These are phyloP conservation scores for Dermochelys coriacea DNA, from an alignment of 2,797 vertebrate species.

Conservation along the genomic window DNA sequence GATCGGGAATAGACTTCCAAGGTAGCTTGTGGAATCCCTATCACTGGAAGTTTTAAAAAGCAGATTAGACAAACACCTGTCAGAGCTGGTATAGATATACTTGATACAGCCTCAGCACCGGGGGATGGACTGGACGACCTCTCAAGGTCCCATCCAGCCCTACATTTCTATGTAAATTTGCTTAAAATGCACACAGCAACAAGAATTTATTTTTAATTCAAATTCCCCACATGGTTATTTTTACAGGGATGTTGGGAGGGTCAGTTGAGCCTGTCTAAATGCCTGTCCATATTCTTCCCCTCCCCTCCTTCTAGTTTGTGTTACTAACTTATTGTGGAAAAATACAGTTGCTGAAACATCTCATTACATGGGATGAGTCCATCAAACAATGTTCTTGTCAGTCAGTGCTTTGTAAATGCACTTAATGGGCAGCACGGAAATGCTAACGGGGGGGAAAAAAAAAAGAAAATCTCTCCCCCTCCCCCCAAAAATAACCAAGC, in stretches of 20 bases:
- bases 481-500: not conserved
- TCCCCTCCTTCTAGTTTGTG: constrained; percentile 25
- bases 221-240: not conserved
- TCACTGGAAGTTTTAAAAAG: too few species aligned
- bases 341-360: constrained; percentile 63
- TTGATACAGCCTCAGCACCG: too few species aligned
- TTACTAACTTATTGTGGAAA: constrained; percentile 23
- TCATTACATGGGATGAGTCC: constrained; percentile 69
- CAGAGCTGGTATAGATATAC: too few species aligned
- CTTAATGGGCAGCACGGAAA: constrained; percentile 70
- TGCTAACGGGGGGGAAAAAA: not conserved
- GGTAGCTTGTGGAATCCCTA: too few species aligned
- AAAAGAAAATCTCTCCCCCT: not conserved
- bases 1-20: too few species aligned
- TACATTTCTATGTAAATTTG: not conserved
- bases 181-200: not conserved
- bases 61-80: too few species aligned
- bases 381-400: constrained; percentile 78
- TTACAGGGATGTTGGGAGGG: not conserved
- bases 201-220: not conserved
- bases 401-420: constrained; percentile 65
- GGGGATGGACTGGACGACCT: not conserved
- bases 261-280: constrained; percentile 47
- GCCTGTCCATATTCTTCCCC: constrained; percentile 11
- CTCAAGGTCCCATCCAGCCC: not conserved